Conservation (phyloP, 2,113 vertebrate species). For the Ovis canadensis region DNA sequence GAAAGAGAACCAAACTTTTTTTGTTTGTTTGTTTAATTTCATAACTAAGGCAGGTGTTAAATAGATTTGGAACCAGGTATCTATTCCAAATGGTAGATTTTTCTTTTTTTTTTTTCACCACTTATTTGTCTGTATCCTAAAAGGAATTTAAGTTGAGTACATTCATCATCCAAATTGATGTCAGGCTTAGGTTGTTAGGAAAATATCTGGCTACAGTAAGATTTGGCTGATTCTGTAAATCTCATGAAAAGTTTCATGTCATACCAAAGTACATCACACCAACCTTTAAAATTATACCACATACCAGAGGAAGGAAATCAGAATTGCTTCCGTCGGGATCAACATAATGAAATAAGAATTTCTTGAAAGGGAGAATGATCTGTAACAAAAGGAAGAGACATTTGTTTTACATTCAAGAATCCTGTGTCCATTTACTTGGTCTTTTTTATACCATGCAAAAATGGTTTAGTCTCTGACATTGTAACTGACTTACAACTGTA, state of each 20-base stretch:
- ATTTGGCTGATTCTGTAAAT: constrained; percentile 23
- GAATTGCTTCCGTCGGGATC: not conserved
- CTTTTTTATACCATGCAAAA: not conserved
- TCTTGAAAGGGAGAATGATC: not conserved
- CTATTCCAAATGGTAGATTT: not conserved
- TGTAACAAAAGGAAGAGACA: not conserved
- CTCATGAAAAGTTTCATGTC: constrained; percentile 24
- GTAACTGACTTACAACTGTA: not conserved
- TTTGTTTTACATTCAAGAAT: constrained; percentile 17
- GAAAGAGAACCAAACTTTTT: not conserved
- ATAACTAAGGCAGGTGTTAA: not conserved
- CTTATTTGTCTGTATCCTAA: constrained; percentile 28
- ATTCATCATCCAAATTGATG: constrained; percentile 13
- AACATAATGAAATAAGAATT: not conserved
- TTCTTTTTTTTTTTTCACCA: not conserved
- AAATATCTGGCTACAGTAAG: constrained; percentile 18
- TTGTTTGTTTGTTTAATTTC: not conserved
- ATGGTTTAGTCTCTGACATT: not conserved
- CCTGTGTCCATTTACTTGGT: not conserved
- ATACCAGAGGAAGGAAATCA: constrained; percentile 1
- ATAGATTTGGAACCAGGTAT: not conserved
- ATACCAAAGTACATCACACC: not conserved
- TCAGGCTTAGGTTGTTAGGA: constrained; percentile 47
- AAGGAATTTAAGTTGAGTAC: not conserved
- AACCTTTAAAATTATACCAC: not conserved